Base-by-base conservation (phyloP, 2,888 invertebrate genomes). In the Keiferia lycopersicella region DNA sequence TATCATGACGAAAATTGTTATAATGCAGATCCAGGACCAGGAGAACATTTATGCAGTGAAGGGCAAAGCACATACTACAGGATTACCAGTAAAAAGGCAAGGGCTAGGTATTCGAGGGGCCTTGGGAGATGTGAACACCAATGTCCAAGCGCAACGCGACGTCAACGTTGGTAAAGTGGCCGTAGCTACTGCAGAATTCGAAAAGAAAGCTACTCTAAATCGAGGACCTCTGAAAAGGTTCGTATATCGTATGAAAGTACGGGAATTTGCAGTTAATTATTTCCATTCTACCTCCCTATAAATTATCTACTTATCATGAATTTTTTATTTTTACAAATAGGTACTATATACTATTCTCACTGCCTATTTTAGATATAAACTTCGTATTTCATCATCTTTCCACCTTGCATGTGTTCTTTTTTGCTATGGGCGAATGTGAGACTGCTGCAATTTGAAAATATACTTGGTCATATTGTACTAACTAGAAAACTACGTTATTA, bases 61-160 rank as follows among this genome's bases (percentile, higher is more conserved):
- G 73, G 86, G 83, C 14, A 88, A 89, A 72, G 70, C 71, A 59
- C 82, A 80, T 67, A 69, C 77, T 67, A 69, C 77, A 59, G 71
- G 69, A 14, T 62, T 84, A 63, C 80, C 86, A 6, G 69, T 73
- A 0, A 90, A 88, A 67, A 82, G 81, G 12, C 82, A 79, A 69
- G 88, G 86, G 4, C 69, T 85, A 67, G 69, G 76, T 11, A 76
- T 82, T 45, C 85, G 91, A 18, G 90, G 91, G 16, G 89, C 86
- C 50, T 75, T 92, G 38, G 91, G 89, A 11, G 92, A 92, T 67
- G 72, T 91, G 50, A 88, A 85, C 67, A 80, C 83, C 1, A 92
- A 92, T 72, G 79, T 87, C 2, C 86, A 84, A 73, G 71, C 75
- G 2, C 86, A 84, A 66, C 81, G 85, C 6, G 85, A 86, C 20